These are phyloP conservation scores for Gambusia affinis DNA, from an alignment of 2,113 vertebrate genomes.

Conservation along the genomic window DNA sequence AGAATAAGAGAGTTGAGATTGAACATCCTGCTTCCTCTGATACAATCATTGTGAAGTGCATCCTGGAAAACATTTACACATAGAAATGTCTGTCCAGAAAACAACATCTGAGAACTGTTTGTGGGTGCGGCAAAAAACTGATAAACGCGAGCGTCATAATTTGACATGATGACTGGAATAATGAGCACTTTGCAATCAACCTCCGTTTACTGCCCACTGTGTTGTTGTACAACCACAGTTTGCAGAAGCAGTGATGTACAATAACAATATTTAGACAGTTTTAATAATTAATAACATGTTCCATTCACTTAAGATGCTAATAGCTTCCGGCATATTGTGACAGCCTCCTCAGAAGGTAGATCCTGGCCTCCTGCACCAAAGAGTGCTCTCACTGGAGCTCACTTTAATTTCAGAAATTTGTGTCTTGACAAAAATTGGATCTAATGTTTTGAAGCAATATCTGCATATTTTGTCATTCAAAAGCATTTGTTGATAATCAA, in stretches of 20 bases:
- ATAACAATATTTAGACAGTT: slow-evolving; percentile 55
- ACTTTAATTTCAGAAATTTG: neutral
- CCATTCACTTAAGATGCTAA: slow-evolving; percentile 69
- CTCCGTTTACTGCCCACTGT: slow-evolving; percentile 41
- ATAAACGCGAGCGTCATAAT: slow-evolving; percentile 38
- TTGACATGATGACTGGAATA: slow-evolving; percentile 52
- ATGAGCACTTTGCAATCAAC: slow-evolving; percentile 61
- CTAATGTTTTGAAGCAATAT: neutral
- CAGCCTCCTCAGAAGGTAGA: slow-evolving; percentile 54
- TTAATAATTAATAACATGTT: slow-evolving; percentile 80
- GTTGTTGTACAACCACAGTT: slow-evolving; percentile 50
- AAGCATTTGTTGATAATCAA: slow-evolving; percentile 19
- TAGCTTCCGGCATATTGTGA: slow-evolving; percentile 62
- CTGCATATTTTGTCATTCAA: neutral
- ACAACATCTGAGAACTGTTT: slow-evolving; percentile 19
- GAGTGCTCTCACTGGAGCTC: neutral
- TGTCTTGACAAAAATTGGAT: neutral
- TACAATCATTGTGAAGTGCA: neutral
- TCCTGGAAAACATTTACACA: slow-evolving; percentile 6
- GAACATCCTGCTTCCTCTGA: neutral
- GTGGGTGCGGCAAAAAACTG: slow-evolving; percentile 53
- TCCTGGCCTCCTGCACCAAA: slow-evolving; percentile 18
- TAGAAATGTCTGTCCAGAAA: slow-evolving; percentile 23
- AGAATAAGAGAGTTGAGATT: neutral
- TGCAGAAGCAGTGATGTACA: slow-evolving; percentile 58